Conservation (phyloP, 2,888 invertebrate genomes). For the Pyralis farinalis region DNA sequence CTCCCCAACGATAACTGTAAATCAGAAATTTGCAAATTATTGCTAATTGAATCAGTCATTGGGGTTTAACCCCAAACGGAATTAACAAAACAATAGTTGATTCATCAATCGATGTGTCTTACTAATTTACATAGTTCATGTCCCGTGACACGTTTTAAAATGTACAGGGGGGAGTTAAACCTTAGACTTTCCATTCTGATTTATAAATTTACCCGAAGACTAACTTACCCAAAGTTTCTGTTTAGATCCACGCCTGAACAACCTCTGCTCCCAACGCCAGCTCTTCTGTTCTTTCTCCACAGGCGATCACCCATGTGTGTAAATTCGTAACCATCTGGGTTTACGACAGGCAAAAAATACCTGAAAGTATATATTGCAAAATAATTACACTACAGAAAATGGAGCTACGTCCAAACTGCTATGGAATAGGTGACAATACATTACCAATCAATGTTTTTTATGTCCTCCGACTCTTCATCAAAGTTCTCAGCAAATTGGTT, state of each 20-base stretch:
- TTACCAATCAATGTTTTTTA: constrained; percentile 71
- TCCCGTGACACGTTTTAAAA: neutral
- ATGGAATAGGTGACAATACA: constrained; percentile 4
- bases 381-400: neutral
- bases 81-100: constrained; percentile 4
- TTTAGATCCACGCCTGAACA: constrained; percentile 92
- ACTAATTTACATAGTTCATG: constrained; percentile 1
- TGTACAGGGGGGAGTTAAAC: too few relatives aligned
- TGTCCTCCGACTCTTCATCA: constrained; percentile 82
- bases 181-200: too few relatives aligned
- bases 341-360: constrained; percentile 88
- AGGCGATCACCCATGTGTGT: constrained; percentile 89
- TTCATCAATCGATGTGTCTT: constrained; percentile 5
- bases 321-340: constrained; percentile 94
- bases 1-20: constrained; percentile 90
- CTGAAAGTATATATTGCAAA: constrained; percentile 31
- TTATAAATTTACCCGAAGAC: too few relatives aligned
- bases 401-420: too few relatives aligned
- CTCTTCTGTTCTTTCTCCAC: constrained; percentile 90
- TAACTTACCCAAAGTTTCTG: constrained; percentile 88
- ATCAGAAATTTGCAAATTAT: constrained; percentile 8
- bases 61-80: neutral
- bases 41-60: neutral
- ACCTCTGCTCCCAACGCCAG: constrained; percentile 60
- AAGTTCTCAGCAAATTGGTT: constrained; percentile 88